Evolutionary conservation across 2,797 vertebrate species (phyloP).

Genomic region (Cercopithecus diana): DNA sequence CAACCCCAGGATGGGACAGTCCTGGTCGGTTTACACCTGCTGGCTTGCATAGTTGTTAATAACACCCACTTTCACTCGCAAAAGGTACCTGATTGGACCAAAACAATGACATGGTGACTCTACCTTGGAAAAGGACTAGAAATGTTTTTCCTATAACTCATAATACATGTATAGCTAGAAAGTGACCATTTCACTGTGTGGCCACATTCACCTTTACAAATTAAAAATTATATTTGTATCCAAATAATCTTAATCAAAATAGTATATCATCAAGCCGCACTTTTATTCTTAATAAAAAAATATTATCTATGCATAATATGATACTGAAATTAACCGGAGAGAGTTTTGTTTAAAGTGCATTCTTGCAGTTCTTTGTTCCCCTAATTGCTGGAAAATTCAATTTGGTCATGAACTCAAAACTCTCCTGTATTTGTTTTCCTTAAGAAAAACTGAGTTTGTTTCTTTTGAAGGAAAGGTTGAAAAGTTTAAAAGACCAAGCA

Average conservation of each 20-base stretch:
- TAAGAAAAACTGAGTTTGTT: constrained; percentile 16
- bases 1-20: background rate
- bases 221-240: constrained; percentile 35
- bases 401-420: background rate
- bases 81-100: background rate
- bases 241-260: constrained; percentile 45
- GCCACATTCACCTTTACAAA: background rate
- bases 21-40: background rate
- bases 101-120: background rate
- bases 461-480: constrained; percentile 27
- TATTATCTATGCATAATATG: background rate
- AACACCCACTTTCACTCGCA: background rate
- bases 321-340: constrained; percentile 38
- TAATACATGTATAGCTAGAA: constrained; percentile 1
- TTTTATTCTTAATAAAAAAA: constrained; percentile 42
- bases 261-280: background rate
- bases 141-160: constrained; percentile 42
- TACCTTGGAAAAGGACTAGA: background rate
- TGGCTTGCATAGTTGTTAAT: background rate
- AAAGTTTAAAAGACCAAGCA: background rate
- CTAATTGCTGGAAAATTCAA: constrained; percentile 30
- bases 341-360: background rate
- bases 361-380: background rate
- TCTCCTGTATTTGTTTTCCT: background rate
- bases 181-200: background rate